Evolutionary conservation across 1,140 invertebrate species (phyloP), one percentile per base, ranked within the genome.

Genomic region (Hyles euphorbiae): DNA sequence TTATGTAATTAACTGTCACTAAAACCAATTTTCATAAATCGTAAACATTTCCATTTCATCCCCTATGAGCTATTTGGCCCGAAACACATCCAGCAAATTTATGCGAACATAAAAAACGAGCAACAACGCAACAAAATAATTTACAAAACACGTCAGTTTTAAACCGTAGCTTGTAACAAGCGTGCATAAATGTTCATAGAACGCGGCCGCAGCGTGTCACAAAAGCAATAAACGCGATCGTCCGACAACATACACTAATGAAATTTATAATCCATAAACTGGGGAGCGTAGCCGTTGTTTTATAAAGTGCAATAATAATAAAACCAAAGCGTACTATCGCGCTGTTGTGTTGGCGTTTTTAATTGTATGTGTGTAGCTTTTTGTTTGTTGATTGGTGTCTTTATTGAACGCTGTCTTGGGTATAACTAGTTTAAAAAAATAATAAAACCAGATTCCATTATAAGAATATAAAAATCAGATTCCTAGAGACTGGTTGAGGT

Each of bases 251-350:
- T 76, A 74, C 75, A 78, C 81, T 83, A 86, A 86, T 83, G 76
- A 82, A 86, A 83, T 86, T 86, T 86, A 86, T 86, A 82, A 81
- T 75, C 83, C 83, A 83, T 83, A 85, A 78, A 68, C 65, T 61
- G 56, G 65, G 70, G 60, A 68, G 67, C 60, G 58, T 61, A 63
- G 66, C 71, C 70, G 76, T 74, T 83, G 78, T 81, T 84, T 81
- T 84, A 78, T 81, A 81, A 81, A 82, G 76, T 76, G 75, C 75
- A 82, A 83, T 86, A 82, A 83, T 81, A 72, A 72, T 82, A 82
- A 86, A 85, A 64, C 65, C 68, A 49, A 62, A 56, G 58, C 61
- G 61, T 60, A 58, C 46, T 56, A 56, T 53, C 45, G 55, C 36
- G 36, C 8, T 48, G 47, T 11, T 48, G 47, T 11, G 47, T 48